These are phyloP conservation scores for Oreochromis aureus DNA, from an alignment of 2,113 vertebrate genomes.

Conservation along the genomic window DNA sequence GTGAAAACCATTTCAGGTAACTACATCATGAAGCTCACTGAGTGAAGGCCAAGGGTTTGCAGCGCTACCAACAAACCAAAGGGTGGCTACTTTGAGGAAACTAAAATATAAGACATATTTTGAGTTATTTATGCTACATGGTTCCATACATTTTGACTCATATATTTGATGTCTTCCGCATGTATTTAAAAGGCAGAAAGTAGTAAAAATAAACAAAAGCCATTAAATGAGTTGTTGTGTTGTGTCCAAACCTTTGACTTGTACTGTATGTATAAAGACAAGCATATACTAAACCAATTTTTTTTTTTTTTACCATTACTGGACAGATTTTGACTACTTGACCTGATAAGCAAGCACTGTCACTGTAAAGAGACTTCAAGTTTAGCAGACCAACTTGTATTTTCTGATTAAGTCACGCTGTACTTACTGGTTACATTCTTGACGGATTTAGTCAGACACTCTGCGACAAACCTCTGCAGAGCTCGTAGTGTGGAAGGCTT, in stretches of 20 bases:
- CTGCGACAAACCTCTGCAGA: constrained; percentile 79
- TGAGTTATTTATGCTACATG: background rate
- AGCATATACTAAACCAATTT: background rate
- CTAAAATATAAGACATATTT: too few species aligned
- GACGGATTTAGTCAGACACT: constrained; percentile 74
- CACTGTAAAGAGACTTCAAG: background rate
- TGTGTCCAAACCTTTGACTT: background rate
- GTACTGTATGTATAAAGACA: background rate
- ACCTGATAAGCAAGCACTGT: background rate
- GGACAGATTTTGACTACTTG: background rate
- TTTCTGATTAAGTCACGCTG: background rate
- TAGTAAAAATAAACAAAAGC: background rate
- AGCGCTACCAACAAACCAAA: too few species aligned
- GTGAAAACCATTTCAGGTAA: too few species aligned
- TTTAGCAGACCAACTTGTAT: background rate
- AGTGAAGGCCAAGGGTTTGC: too few species aligned
- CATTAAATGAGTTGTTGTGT: background rate
- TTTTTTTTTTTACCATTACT: background rate
- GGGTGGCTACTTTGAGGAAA: too few species aligned
- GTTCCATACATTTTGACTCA: background rate
- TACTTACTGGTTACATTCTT: constrained; percentile 71
- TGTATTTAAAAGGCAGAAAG: background rate
- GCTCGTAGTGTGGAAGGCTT: constrained; percentile 83
- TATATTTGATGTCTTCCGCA: background rate
- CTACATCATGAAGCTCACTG: too few species aligned